Evolutionary conservation across 2,888 invertebrate genomes (phyloP).

Genomic region (Deilephila porcellus): DNA sequence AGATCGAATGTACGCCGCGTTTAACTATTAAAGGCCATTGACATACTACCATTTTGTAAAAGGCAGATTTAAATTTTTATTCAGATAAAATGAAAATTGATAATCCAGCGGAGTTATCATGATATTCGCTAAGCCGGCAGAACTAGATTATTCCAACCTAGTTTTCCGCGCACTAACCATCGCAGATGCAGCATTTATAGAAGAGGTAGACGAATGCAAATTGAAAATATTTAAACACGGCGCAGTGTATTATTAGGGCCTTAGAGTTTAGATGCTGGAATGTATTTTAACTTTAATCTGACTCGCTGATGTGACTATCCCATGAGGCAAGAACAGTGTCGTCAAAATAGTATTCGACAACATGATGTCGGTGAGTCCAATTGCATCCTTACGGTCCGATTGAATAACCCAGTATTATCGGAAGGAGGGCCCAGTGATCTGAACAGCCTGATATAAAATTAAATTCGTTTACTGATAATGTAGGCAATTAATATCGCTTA

Average conservation of each 20-base stretch:
- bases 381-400: too few species aligned
- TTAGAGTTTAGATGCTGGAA: too few species aligned
- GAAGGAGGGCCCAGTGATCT: too few species aligned
- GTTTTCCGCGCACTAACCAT: constrained; percentile 50
- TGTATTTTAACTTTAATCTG: too few species aligned
- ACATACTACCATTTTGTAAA: constrained; percentile 10
- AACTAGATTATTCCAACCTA: constrained; percentile 68
- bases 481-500: too few species aligned
- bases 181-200: constrained; percentile 43
- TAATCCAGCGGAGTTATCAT: constrained; percentile 47
- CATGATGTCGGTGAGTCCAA: too few species aligned
- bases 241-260: neutral
- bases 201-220: constrained; percentile 38
- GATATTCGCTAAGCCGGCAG: constrained; percentile 58
- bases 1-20: neutral
- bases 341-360: too few species aligned
- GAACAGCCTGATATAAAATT: too few species aligned
- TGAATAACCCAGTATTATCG: too few species aligned
- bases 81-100: constrained; percentile 44
- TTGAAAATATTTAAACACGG: neutral
- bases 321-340: too few species aligned
- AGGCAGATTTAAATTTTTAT: constrained; percentile 30
- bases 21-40: neutral
- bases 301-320: too few species aligned
- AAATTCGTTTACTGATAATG: too few species aligned